Evolutionary conservation across 2,888 invertebrate species (phyloP).

Genomic region (Troides oblongomaculatus): DNA sequence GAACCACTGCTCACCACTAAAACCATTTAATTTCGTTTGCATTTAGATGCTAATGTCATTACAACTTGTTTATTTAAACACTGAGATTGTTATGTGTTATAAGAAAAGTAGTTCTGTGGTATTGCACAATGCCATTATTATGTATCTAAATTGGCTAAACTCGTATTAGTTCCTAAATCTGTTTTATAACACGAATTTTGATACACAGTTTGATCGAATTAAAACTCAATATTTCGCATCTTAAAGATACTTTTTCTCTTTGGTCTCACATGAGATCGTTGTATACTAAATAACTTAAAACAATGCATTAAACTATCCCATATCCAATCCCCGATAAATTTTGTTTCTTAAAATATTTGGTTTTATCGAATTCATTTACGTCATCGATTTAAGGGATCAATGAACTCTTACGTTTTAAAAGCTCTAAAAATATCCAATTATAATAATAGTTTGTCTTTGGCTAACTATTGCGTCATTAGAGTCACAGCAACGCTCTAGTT

Average conservation of each 20-base stretch:
- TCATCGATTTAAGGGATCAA: neutral
- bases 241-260: too few relatives aligned
- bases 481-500: conserved; percentile 56
- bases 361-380: neutral
- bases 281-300: too few relatives aligned
- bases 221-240: too few relatives aligned
- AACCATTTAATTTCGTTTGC: neutral
- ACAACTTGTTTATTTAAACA: neutral
- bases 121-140: neutral
- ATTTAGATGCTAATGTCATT: neutral
- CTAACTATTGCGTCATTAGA: conserved; percentile 38
- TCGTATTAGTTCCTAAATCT: neutral
- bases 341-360: too few relatives aligned
- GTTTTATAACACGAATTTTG: neutral
- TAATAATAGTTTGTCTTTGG: conserved; percentile 43
- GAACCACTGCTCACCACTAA: too few relatives aligned
- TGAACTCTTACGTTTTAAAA: neutral
- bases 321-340: too few relatives aligned
- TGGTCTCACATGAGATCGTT: too few relatives aligned
- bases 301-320: too few relatives aligned
- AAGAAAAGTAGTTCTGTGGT: neutral
- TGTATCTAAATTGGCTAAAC: too few relatives aligned
- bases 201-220: too few relatives aligned
- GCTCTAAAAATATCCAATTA: neutral
- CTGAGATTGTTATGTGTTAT: neutral